Percentiles rank a stretch among this genome's conserved stretches.
Conservation (phyloP, 2,797 vertebrate genomes). For the Helicolenus hilgendorfi region DNA sequence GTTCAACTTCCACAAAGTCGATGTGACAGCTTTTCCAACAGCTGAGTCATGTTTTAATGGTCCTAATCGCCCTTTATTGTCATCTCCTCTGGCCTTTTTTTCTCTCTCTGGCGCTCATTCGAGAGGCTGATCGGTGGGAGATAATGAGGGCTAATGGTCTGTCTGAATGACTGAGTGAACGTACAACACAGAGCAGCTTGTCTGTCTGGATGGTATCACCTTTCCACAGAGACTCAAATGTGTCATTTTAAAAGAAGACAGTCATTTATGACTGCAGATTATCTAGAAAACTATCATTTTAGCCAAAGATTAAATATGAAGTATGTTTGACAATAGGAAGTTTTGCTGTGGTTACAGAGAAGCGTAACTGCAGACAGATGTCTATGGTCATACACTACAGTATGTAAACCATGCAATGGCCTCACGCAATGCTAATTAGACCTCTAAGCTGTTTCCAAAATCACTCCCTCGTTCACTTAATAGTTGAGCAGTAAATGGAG, state of each 20-base stretch:
- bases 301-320: not conserved
- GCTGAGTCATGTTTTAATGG: slow-evolving; percentile 38
- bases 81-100: not conserved
- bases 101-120: not conserved
- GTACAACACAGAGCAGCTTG: not conserved
- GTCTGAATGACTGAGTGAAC: not conserved
- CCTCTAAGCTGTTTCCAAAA: not conserved
- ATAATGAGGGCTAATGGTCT: slow-evolving; percentile 15
- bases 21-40: slow-evolving; percentile 4
- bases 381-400: not conserved
- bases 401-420: not conserved
- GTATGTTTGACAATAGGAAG: not conserved
- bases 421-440: not conserved
- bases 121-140: slow-evolving; percentile 1
- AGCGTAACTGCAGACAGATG: not conserved
- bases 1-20: slow-evolving; percentile 5
- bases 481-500: not conserved
- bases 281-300: not conserved
- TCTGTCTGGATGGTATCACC: not conserved
- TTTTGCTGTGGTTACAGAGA: not conserved
- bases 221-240: not conserved
- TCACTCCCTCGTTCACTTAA: not conserved
- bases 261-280: not conserved
- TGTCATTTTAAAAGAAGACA: not conserved
- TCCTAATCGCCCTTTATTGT: slow-evolving; percentile 17